These are phyloP conservation scores for Dermatemys mawii DNA, from an alignment of 2,113 vertebrate genomes.

Conservation along the genomic window DNA sequence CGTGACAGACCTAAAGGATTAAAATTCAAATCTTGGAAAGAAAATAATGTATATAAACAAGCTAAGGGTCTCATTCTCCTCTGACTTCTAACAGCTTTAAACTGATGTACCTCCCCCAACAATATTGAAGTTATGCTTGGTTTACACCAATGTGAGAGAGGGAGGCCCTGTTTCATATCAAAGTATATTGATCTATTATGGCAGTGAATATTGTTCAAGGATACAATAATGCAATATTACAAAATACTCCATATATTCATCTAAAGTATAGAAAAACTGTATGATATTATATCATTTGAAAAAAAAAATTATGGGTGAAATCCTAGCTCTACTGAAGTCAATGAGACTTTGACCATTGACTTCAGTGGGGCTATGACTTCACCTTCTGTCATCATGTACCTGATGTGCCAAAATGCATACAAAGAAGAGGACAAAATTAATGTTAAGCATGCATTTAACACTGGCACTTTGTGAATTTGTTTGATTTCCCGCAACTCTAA, in stretches of 20 bases:
- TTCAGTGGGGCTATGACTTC: not conserved
- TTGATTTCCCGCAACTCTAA: not conserved
- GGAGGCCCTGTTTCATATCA: not conserved
- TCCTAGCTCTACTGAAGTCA: not conserved
- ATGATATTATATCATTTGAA: not conserved
- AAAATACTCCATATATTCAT: not conserved
- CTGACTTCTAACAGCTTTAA: slow-evolving; percentile 6
- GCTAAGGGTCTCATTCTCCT: not conserved
- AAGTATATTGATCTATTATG: not conserved
- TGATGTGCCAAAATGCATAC: not conserved
- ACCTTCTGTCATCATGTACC: not conserved
- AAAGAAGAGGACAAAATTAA: not conserved
- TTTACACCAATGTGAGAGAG: not conserved
- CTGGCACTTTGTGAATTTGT: not conserved
- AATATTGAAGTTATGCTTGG: not conserved
- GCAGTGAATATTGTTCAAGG: not conserved
- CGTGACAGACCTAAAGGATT: not conserved
- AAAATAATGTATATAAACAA: not conserved
- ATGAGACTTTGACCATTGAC: not conserved
- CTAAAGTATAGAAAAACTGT: not conserved
- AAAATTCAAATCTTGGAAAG: not conserved
- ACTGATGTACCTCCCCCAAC: not conserved
- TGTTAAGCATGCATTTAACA: slow-evolving; percentile 14
- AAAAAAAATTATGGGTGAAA: not conserved
- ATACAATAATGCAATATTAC: not conserved